Evolutionary conservation across 2,113 vertebrate genomes (phyloP).

Genomic region (Oryzias woworae): DNA sequence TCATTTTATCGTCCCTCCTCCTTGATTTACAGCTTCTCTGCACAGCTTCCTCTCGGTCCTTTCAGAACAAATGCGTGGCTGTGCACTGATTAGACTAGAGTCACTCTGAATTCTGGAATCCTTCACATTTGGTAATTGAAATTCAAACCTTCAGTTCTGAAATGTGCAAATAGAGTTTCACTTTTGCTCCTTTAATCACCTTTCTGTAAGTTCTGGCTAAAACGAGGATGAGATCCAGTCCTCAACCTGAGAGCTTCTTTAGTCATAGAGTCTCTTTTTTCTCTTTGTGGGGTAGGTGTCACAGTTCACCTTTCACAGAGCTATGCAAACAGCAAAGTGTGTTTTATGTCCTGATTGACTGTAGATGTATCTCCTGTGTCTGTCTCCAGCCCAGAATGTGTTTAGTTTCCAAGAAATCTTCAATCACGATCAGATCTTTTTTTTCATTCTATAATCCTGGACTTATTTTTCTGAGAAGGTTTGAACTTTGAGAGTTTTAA

Average conservation of each 20-base stretch:
- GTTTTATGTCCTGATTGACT: too few species aligned
- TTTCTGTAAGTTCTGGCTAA: conserved; percentile 54
- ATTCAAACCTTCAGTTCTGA: conserved; percentile 59
- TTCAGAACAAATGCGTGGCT: conserved; percentile 18
- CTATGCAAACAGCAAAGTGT: too few species aligned
- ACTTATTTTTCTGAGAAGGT: too few species aligned
- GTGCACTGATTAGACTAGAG: conserved; percentile 51
- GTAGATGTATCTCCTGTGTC: too few species aligned
- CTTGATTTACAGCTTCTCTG: conserved; percentile 38
- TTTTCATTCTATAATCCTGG: too few species aligned
- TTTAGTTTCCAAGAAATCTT: too few species aligned
- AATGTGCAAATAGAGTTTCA: conserved; percentile 12
- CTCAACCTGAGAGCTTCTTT: neutral
- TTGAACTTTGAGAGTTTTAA: too few species aligned
- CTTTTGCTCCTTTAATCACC: conserved; percentile 40
- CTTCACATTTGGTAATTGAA: conserved; percentile 65
- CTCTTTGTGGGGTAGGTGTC: conserved; percentile 13
- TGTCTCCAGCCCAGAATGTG: too few species aligned
- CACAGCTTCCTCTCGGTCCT: conserved; percentile 21
- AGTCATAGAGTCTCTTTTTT: conserved; percentile 42
- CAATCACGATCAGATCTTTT: too few species aligned
- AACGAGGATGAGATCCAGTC: conserved; percentile 47
- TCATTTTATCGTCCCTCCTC: conserved; percentile 31
- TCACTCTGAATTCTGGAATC: conserved; percentile 62
- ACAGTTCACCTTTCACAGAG: too few species aligned